Evolutionary conservation across 2,113 vertebrate species (phyloP).

Genomic region (Porphyrio hochstetteri): DNA sequence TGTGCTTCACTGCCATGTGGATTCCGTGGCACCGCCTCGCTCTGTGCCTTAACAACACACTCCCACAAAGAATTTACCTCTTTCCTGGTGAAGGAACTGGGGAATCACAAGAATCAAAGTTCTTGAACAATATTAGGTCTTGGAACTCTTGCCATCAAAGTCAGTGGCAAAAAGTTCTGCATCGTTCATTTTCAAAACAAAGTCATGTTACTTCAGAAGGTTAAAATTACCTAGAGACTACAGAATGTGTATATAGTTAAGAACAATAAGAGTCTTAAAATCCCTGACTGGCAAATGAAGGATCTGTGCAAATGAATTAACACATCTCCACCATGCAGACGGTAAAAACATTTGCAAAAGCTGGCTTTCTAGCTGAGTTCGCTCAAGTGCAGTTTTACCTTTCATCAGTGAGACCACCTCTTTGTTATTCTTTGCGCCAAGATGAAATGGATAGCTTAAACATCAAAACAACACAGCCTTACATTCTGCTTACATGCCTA

Average conservation of each 20-base stretch:
- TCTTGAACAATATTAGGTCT: neutral
- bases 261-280: neutral
- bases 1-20: neutral
- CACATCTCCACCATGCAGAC: neutral
- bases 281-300: neutral
- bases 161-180: neutral
- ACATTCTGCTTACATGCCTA: constrained; percentile 78
- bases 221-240: neutral
- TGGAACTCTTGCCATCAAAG: neutral
- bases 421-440: constrained; percentile 76
- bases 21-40: neutral
- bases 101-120: neutral
- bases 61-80: neutral
- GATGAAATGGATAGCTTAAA: constrained; percentile 81
- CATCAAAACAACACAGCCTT: constrained; percentile 77
- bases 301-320: neutral
- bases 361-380: constrained; percentile 12
- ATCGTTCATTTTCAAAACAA: neutral
- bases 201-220: neutral
- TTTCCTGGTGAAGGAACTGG: neutral
- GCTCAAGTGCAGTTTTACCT: constrained; percentile 44
- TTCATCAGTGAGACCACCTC: constrained; percentile 54
- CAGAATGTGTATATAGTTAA: neutral
- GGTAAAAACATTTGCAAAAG: constrained; percentile 39
- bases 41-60: neutral